phyloP scores from a whole-genome alignment of 2,113 vertebrate genomes.

The Eolophus roseicapilla region DNA sequence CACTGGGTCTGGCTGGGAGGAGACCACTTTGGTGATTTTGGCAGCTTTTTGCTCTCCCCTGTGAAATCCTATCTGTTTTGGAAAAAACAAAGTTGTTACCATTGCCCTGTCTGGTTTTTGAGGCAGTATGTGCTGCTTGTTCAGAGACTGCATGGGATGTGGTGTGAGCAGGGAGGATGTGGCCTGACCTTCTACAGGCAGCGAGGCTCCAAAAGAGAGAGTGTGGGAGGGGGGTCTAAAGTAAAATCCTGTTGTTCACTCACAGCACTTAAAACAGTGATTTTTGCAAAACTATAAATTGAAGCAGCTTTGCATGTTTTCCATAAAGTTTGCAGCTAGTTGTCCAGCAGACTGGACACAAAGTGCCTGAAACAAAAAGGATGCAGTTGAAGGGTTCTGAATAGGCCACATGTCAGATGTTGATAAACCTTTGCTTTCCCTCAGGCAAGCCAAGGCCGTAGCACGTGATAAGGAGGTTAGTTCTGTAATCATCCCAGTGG shows the following conservation, averaged over 20 bases:
- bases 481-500: not conserved
- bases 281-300: not conserved
- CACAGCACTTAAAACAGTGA: not conserved
- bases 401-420: accelerated
- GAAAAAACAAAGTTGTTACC: not conserved
- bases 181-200: not conserved
- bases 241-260: not conserved
- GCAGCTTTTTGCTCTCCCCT: not conserved
- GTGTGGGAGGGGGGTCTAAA: accelerated
- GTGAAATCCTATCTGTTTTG: not conserved
- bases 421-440: not conserved
- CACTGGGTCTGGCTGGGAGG: not conserved
- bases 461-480: not conserved
- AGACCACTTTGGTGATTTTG: not conserved
- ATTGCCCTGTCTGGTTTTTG: not conserved
- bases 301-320: not conserved
- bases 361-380: not conserved
- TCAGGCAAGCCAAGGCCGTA: not conserved
- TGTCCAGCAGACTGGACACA: not conserved
- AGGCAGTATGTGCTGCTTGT: not conserved
- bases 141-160: not conserved
- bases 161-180: not conserved
- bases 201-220: not conserved
- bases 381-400: not conserved
- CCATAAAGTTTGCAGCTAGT: not conserved